Conservation (phyloP, 2,113 vertebrate genomes). For the Irena cyanogastra region DNA sequence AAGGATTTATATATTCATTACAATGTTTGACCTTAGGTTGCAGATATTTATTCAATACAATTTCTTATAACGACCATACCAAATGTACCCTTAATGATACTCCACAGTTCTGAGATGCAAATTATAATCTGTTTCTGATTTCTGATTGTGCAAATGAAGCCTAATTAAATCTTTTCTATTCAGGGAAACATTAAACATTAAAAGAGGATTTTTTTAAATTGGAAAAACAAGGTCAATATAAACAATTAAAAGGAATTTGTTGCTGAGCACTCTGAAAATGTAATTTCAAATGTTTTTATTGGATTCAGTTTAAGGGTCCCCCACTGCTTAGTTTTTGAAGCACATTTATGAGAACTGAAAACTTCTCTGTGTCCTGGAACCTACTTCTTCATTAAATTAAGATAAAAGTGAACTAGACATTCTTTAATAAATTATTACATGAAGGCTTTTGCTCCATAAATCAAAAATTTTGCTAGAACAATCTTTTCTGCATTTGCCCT, state of each 20-base stretch:
- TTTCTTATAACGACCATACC: background rate
- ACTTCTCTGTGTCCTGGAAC: background rate
- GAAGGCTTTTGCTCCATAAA: background rate
- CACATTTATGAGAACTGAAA: background rate
- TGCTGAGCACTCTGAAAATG: background rate
- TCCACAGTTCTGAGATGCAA: conserved; percentile 30
- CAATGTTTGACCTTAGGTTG: background rate
- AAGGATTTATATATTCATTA: background rate
- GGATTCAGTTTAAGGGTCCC: background rate
- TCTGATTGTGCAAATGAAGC: conserved; percentile 11
- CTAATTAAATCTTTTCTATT: conserved; percentile 54
- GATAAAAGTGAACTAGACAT: background rate
- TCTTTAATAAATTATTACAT: background rate
- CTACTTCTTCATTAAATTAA: background rate
- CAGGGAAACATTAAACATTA: conserved; percentile 1
- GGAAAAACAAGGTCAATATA: conserved; percentile 38
- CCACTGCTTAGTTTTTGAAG: background rate
- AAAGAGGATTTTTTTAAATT: background rate
- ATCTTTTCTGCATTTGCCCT: background rate
- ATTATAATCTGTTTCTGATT: conserved; percentile 55
- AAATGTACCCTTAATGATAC: background rate
- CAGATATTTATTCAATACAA: background rate
- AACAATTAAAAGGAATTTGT: conserved; percentile 37
- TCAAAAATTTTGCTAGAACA: fast-evolving
- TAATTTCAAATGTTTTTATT: conserved; percentile 12